Base-by-base conservation (phyloP, 1,140 invertebrate genomes). In the Eueides isabella region DNA sequence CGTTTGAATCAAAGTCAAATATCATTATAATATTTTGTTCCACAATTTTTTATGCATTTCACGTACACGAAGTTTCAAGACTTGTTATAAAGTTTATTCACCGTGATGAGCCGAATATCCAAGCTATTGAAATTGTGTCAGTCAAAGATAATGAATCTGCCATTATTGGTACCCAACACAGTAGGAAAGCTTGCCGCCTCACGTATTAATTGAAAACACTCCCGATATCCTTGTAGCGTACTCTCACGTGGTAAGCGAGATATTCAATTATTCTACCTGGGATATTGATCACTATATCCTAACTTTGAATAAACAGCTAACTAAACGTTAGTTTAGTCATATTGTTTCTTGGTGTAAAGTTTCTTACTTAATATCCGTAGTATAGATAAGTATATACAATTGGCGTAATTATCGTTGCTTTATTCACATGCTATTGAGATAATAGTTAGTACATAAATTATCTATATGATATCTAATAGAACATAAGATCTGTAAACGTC, bases 231-330 rank as follows among this genome's bases (percentile, higher is more conserved):
- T 77, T 84, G 78, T 67, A 74, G 79, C 68, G 63, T 72, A 75
- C 77, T 75, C 82, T 77, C 80, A 84, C 80, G 82, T 85, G 76
- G 78, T 81, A 71, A 78, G 65, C 62, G 73, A 78, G 74, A 81
- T 82, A 86, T 86, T 88, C 82, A 84, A 90, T 91, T 85, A 87
- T 86, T 83, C 76, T 38, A 77, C 74, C 65, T 69, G 66, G 68
- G 76, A 83, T 78, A 71, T 72, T 55, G 38, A 72, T 76, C 78
- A 71, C 80, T 71, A 71, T 62, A 63, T 70, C 75, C 72, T 77
- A 83, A 78, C 73, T 78, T 70, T 68, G 78, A 81, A 85, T 79
- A 87, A 84, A 84, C 78, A 81, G 62, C 61, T 78, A 84, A 82
- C 77, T 76, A 81, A 86, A 85, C 78, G 77, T 48, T 61, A n/a